phyloP scores from a whole-genome alignment of 2,797 vertebrate genomes.

The Micromesistius poutassou region DNA sequence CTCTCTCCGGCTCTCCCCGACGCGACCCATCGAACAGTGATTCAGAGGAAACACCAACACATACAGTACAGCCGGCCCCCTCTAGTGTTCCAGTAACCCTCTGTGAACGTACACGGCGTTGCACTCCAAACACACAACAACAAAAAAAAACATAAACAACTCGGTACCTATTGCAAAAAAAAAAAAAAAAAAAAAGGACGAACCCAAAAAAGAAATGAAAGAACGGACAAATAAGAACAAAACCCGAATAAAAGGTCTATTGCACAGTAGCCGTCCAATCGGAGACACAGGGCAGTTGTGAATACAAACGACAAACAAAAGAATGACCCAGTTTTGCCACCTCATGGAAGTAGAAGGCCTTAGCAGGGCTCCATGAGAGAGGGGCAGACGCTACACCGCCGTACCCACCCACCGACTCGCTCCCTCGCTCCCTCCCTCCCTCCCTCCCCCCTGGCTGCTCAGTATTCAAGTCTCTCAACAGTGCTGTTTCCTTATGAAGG shows the following conservation, averaged over 20 bases:
- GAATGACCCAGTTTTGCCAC: constrained; percentile 43
- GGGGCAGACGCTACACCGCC: background rate
- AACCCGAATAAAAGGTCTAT: constrained; percentile 51
- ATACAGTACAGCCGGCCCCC: background rate
- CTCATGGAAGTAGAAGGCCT: constrained; percentile 50
- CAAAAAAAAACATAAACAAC: constrained; percentile 50
- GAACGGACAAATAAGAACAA: background rate
- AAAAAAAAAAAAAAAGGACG: too few relatives aligned
- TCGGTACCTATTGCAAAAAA: constrained; percentile 56
- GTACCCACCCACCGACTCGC: background rate
- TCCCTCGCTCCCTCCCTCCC: background rate
- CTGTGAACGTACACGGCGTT: background rate
- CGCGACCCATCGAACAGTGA: background rate
- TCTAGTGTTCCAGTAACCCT: background rate
- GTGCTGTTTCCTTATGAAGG: constrained; percentile 55
- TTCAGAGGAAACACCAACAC: background rate
- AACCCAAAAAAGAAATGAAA: constrained; percentile 18
- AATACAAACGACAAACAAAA: constrained; percentile 44
- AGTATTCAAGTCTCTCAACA: constrained; percentile 58
- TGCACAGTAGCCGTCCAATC: constrained; percentile 59
- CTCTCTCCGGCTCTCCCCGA: constrained; percentile 43
- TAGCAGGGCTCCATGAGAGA: constrained; percentile 55
- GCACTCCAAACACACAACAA: constrained; percentile 36
- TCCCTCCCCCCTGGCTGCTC: constrained; percentile 39
- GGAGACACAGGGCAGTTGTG: constrained; percentile 50